Conservation (phyloP, 2,888 invertebrate species). For the Eudemis profundana region DNA sequence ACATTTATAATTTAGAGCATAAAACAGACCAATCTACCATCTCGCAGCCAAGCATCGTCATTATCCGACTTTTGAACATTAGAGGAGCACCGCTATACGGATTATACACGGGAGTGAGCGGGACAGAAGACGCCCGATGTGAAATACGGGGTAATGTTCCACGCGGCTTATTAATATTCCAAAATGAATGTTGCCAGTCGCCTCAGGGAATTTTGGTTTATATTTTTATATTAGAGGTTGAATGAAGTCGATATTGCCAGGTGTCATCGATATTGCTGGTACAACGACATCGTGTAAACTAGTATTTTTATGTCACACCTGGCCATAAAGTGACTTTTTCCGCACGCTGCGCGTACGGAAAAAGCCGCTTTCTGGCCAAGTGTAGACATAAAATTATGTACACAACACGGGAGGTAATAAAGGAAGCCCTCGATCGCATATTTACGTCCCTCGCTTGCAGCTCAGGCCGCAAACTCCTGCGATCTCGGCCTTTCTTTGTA, state of each 20-base stretch:
- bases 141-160: constrained; percentile 43
- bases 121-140: constrained; percentile 20
- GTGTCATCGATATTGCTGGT: background rate
- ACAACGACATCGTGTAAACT: background rate
- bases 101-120: constrained; percentile 6
- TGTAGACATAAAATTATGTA: too few relatives aligned
- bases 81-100: constrained; percentile 26
- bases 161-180: constrained; percentile 44
- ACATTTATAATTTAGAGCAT: constrained; percentile 41
- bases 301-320: too few relatives aligned
- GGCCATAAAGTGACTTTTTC: too few relatives aligned
- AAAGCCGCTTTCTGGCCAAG: too few relatives aligned
- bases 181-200: constrained; percentile 43
- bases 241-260: constrained; percentile 15
- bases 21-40: constrained; percentile 42
- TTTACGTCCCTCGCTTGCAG: too few relatives aligned
- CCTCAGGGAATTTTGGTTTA: constrained; percentile 41
- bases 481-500: too few relatives aligned
- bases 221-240: constrained; percentile 42
- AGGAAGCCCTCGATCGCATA: too few relatives aligned
- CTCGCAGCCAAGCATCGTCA: constrained; percentile 39
- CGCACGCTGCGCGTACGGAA: too few relatives aligned
- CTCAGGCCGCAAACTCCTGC: too few relatives aligned
- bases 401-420: too few relatives aligned
- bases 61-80: constrained; percentile 42